A percentile compares a stretch with the other conserved stretches of the same genome.
These are phyloP conservation scores for cattle (Bos taurus) DNA, from an alignment of 2,113 vertebrate species.

Conservation along the genomic window ARS-UCD2.0 NC_037344.1:34184001-34184500, in stretches of 20 bases:
- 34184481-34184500: accelerated
- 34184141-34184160: background rate
- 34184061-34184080: background rate
- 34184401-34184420: background rate
- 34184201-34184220: background rate
- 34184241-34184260: background rate
- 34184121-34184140: background rate
- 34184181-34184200: background rate
- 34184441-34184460: background rate
- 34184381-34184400: background rate
- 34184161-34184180: background rate
- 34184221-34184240: background rate
- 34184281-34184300: background rate
- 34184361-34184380: background rate
- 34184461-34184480: background rate
- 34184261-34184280: background rate
- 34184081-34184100: background rate
- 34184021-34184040: background rate
- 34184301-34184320: background rate
- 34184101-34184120: background rate
- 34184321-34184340: background rate
- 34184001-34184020: background rate
- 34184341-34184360: background rate
- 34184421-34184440: background rate
- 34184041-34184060: accelerated